phyloP scores from a whole-genome alignment of 2,888 invertebrate species.

The Heliconius charithonia region DNA sequence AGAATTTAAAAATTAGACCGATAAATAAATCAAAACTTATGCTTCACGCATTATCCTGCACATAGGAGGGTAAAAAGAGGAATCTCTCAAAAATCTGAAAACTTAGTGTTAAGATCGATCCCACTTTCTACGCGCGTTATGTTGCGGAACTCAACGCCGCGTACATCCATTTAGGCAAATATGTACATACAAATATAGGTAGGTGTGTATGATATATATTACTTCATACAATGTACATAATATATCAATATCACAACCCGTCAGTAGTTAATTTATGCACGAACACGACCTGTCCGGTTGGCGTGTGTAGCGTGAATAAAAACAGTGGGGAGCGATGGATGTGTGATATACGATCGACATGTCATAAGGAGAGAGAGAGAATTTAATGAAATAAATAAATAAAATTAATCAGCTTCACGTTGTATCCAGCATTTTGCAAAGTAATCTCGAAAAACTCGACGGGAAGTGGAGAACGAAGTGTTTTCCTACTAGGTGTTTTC shows the following conservation, averaged over 20 bases:
- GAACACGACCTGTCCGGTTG: slow-evolving; percentile 41
- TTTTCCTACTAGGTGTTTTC: too few species aligned
- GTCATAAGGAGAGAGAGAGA: too few species aligned
- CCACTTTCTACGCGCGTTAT: too few species aligned
- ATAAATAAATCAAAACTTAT: too few species aligned
- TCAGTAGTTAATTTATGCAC: slow-evolving; percentile 45
- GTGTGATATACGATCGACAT: not conserved
- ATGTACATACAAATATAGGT: not conserved
- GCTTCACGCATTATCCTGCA: not conserved
- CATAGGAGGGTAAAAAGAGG: not conserved
- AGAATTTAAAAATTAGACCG: not conserved
- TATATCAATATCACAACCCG: slow-evolving; percentile 23
- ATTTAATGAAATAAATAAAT: too few species aligned
- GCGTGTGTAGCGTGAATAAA: slow-evolving; percentile 26
- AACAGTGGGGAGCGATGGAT: slow-evolving; percentile 7
- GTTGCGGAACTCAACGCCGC: too few species aligned
- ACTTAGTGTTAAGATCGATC: not conserved
- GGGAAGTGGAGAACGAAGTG: not conserved
- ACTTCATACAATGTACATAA: not conserved
- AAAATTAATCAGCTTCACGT: not conserved
- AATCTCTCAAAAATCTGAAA: too few species aligned
- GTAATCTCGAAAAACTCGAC: not conserved
- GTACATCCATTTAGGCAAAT: not conserved
- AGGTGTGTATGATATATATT: not conserved
- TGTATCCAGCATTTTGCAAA: not conserved